Conservation (phyloP, 2,888 invertebrate genomes). For the Malachius bipustulatus region DNA sequence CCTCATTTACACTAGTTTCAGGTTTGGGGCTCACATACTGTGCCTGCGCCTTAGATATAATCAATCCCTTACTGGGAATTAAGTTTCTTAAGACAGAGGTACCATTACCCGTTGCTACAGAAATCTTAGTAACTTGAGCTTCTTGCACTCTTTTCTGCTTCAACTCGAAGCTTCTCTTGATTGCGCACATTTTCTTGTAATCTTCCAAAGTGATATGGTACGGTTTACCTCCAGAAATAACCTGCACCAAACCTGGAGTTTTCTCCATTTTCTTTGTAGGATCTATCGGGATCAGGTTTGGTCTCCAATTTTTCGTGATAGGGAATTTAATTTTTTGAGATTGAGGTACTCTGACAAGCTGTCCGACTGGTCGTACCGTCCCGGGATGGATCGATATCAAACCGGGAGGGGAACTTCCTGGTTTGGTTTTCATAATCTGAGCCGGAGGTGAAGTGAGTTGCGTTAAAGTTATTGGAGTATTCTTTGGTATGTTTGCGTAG, state of each 20-base stretch:
- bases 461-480: slow-evolving; percentile 32
- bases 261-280: slow-evolving; percentile 29
- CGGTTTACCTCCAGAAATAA: slow-evolving; percentile 64
- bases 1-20: slow-evolving; percentile 10
- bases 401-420: slow-evolving; percentile 28
- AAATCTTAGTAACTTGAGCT: slow-evolving; percentile 28
- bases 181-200: slow-evolving; percentile 67
- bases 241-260: slow-evolving; percentile 54
- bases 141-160: slow-evolving; percentile 43
- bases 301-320: slow-evolving; percentile 57
- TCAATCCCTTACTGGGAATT: slow-evolving; percentile 26
- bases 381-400: slow-evolving; percentile 32
- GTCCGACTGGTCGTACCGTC: slow-evolving; percentile 29
- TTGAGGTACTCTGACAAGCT: slow-evolving; percentile 27
- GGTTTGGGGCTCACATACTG: slow-evolving; percentile 7
- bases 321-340: slow-evolving; percentile 38
- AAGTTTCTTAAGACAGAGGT: slow-evolving; percentile 27
- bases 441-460: slow-evolving; percentile 28
- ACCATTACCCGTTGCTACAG: slow-evolving; percentile 16
- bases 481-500: slow-evolving; percentile 32
- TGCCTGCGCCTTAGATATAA: slow-evolving; percentile 17
- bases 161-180: slow-evolving; percentile 47
- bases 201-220: slow-evolving; percentile 69
- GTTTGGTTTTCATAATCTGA: slow-evolving; percentile 12
- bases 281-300: slow-evolving; percentile 55